Evolutionary conservation across 2,888 invertebrate species (phyloP).

Genomic region (Drosophila setosimentum): DNA sequence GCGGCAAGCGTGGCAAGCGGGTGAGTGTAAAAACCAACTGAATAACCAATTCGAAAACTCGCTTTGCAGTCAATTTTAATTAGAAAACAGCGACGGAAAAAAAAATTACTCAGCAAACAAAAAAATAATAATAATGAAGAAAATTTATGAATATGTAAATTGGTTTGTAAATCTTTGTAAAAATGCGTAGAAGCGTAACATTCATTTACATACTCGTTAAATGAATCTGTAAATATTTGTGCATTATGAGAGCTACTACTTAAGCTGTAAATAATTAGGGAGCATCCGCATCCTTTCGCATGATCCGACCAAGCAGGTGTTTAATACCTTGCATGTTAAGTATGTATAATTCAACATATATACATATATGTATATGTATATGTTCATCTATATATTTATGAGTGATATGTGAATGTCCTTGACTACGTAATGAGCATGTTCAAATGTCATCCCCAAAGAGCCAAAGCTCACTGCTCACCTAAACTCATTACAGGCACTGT

Average conservation of each 20-base stretch:
- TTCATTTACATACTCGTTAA: slow-evolving; percentile 59
- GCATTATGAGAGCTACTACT: slow-evolving; percentile 9
- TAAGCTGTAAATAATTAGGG: slow-evolving; percentile 61
- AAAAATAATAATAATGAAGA: slow-evolving; percentile 38
- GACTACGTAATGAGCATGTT: slow-evolving; percentile 67
- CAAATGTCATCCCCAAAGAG: slow-evolving; percentile 39
- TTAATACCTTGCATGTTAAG: slow-evolving; percentile 50
- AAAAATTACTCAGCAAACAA: slow-evolving; percentile 3
- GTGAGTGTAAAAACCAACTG: slow-evolving; percentile 87
- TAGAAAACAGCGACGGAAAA: slow-evolving; percentile 41
- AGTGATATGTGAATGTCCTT: slow-evolving; percentile 40
- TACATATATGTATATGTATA: slow-evolving; percentile 23
- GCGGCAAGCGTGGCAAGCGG: slow-evolving; percentile 97
- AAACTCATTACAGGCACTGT: slow-evolving; percentile 55
- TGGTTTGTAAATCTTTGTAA: slow-evolving; percentile 63
- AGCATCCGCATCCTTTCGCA: slow-evolving; percentile 62
- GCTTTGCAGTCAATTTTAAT: slow-evolving; percentile 62
- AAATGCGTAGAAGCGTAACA: slow-evolving; percentile 62
- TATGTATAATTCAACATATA: slow-evolving; percentile 11
- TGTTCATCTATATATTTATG: slow-evolving; percentile 24
- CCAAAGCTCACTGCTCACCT: slow-evolving; percentile 30
- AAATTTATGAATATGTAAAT: slow-evolving; percentile 75
- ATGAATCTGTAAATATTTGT: slow-evolving; percentile 75
- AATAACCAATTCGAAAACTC: slow-evolving; percentile 47
- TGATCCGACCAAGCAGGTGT: slow-evolving; percentile 47